phyloP scores from a whole-genome alignment of 1,140 invertebrate species.

The Notospermus geniculatus region DNA sequence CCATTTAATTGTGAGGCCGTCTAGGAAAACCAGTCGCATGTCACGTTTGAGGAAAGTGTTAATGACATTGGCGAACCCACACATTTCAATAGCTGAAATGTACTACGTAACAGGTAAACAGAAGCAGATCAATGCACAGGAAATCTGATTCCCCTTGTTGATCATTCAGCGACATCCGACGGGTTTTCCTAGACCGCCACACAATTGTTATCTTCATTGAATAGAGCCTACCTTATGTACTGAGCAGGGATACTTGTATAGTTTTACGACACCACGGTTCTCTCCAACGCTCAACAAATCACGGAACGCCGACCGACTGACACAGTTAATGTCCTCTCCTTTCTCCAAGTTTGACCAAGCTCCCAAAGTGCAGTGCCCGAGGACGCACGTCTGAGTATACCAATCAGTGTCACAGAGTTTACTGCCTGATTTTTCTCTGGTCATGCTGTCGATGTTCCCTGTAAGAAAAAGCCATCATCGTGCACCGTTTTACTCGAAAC shows the following conservation, averaged over 20 bases:
- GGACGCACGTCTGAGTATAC: constrained; percentile 74
- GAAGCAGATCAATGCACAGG: too few species aligned
- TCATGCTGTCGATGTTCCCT: constrained; percentile 37
- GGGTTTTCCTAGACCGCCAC: too few species aligned
- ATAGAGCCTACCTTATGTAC: constrained; percentile 67
- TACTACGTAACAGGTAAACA: too few species aligned
- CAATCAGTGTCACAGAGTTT: constrained; percentile 75
- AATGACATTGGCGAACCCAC: too few species aligned
- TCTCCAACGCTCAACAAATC: constrained; percentile 77
- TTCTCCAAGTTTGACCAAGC: constrained; percentile 86
- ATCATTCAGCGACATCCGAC: too few species aligned
- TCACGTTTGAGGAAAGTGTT: too few species aligned
- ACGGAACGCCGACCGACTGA: constrained; percentile 66
- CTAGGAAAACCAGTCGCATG: too few species aligned
- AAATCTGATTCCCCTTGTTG: too few species aligned
- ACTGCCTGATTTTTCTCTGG: constrained; percentile 69
- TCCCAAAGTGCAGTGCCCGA: constrained; percentile 72
- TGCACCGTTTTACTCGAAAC: too few species aligned
- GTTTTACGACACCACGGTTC: constrained; percentile 86
- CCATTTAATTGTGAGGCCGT: too few species aligned
- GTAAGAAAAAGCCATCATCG: too few species aligned
- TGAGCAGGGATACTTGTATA: constrained; percentile 77
- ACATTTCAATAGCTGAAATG: too few species aligned
- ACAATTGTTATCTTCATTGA: background rate
- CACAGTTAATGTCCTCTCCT: constrained; percentile 79